Evolutionary conservation across 2,888 invertebrate species (phyloP).

Genomic region (Cyclophora punctaria): DNA sequence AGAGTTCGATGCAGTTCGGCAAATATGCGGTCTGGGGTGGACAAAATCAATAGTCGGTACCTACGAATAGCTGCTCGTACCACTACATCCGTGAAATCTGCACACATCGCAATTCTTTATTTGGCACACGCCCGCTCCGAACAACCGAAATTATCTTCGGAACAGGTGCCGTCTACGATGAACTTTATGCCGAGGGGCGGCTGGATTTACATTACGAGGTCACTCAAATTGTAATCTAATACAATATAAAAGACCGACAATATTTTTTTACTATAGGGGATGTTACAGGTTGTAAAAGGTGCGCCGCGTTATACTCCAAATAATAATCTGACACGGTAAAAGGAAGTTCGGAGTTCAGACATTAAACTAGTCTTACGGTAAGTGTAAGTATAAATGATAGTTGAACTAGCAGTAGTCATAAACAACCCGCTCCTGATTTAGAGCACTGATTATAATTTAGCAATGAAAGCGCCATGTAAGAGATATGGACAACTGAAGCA

Average conservation of each 20-base stretch:
- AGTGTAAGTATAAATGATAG: constrained; percentile 13
- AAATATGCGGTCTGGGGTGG: constrained; percentile 62
- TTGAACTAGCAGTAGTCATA: constrained; percentile 22
- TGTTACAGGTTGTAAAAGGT: too few relatives aligned
- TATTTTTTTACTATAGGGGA: not conserved
- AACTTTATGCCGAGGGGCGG: constrained; percentile 26
- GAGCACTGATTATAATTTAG: constrained; percentile 37
- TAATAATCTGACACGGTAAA: too few relatives aligned
- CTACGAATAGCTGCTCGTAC: constrained; percentile 51
- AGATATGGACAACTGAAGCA: constrained; percentile 42
- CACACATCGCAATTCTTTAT: constrained; percentile 67
- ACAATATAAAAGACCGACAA: constrained; percentile 10
- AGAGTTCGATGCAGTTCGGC: constrained; percentile 50
- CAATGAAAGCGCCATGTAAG: constrained; percentile 25
- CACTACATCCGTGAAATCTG: constrained; percentile 54
- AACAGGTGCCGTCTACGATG: constrained; percentile 50
- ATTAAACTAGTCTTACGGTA: too few relatives aligned
- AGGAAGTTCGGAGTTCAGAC: too few relatives aligned
- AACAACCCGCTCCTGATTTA: constrained; percentile 31
- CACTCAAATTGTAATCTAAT: constrained; percentile 18
- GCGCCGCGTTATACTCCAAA: too few relatives aligned
- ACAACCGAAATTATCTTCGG: constrained; percentile 42
- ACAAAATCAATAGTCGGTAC: constrained; percentile 71
- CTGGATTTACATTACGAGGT: constrained; percentile 24
- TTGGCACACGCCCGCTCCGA: constrained; percentile 46